Conservation (phyloP, 2,113 vertebrate species). For the Trogon melanurus region DNA sequence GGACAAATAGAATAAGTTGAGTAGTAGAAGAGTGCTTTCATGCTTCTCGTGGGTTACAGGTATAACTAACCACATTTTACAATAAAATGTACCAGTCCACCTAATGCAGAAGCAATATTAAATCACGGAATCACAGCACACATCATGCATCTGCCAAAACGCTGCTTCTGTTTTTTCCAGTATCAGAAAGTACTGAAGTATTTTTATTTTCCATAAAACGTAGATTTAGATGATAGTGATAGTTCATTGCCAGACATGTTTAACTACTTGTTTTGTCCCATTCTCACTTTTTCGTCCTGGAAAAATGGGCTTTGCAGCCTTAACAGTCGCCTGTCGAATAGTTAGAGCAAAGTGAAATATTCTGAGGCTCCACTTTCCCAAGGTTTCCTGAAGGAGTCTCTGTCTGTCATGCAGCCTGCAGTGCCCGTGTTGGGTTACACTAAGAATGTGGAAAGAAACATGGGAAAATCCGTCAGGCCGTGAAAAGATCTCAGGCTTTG, state of each 20-base stretch:
- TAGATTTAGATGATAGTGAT: not conserved
- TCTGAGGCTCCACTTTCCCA: conserved; percentile 20
- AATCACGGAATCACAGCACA: not conserved
- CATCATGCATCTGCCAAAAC: not conserved
- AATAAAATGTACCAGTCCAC: not conserved
- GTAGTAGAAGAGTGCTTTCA: not conserved
- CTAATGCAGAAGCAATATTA: not conserved
- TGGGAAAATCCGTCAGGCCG: conserved; percentile 55
- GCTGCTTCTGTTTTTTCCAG: not conserved
- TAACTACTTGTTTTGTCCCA: not conserved
- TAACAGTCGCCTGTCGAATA: conserved; percentile 5
- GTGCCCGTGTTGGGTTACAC: conserved; percentile 48
- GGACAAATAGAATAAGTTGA: not conserved
- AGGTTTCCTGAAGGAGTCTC: conserved; percentile 53
- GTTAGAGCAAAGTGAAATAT: not conserved
- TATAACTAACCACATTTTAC: not conserved
- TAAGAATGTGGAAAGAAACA: conserved; percentile 51
- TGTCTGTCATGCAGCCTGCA: conserved; percentile 41
- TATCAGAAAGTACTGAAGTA: not conserved
- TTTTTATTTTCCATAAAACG: not conserved
- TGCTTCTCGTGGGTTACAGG: not conserved
- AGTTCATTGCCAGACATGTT: not conserved
- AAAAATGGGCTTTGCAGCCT: not conserved
- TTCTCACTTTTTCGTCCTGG: conserved; percentile 5
- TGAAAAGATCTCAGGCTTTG: conserved; percentile 32